phyloP scores from a whole-genome alignment of 2,797 vertebrate species.

The Centropyge bicolor region DNA sequence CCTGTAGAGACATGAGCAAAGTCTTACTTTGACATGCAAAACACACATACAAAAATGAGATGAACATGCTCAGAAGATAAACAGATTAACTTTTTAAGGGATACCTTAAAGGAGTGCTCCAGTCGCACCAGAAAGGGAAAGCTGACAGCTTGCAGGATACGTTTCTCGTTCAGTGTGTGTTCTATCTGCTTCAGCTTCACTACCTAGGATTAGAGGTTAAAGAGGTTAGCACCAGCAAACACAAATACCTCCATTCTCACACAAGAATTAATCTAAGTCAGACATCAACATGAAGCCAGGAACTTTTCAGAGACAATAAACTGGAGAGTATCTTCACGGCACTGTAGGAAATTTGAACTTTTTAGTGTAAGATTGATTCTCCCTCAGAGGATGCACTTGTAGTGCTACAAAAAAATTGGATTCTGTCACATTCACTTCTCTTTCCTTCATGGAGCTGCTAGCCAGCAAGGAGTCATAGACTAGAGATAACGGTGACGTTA shows the following conservation, averaged over 20 bases:
- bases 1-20: constrained; percentile 75
- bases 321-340: neutral
- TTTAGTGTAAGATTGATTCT: neutral
- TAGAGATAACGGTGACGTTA: neutral
- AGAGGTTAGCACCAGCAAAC: neutral
- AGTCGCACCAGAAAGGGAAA: constrained; percentile 94
- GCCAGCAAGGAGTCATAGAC: neutral
- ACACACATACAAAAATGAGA: neutral
- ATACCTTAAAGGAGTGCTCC: constrained; percentile 95
- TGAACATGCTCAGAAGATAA: neutral
- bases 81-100: neutral
- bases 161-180: constrained; percentile 95
- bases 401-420: neutral
- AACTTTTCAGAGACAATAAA: neutral
- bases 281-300: neutral
- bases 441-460: neutral
- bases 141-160: constrained; percentile 94
- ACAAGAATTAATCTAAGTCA: neutral
- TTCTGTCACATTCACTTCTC: neutral
- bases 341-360: neutral
- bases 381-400: neutral
- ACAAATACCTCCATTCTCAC: neutral
- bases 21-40: constrained; percentile 23
- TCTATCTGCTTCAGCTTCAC: constrained; percentile 98
- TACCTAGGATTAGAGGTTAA: constrained; percentile 79